Evolutionary conservation across 2,888 invertebrate species (phyloP), one percentile per base, ranked within the genome.

Genomic region (Hirtodrosophila confusa): DNA sequence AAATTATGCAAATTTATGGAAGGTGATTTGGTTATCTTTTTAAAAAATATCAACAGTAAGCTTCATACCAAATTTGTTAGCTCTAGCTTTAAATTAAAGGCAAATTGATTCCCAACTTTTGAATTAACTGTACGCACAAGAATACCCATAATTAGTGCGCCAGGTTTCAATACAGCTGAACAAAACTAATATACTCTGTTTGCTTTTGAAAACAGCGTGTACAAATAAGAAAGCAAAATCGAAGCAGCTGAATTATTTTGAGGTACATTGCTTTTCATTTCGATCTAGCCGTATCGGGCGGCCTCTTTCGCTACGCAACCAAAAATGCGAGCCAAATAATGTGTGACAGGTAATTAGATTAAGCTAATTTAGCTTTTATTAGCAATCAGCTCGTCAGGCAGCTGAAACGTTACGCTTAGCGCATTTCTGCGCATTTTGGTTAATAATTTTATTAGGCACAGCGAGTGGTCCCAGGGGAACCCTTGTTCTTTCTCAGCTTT

Each of bases 321-420:
- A 23, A 55, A 65, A 73, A 58, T 50, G 35, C 57, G 47, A 43
- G 40, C 68, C 69, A 76, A 80, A 86, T 88, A 79, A 82, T 86
- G 86, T 77, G 85, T 86, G 89, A 78, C 90, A 88, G 80, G 74
- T 90, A 90, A 88, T 88, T 89, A 85, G 90, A 90, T 88, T 89
- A 88, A 79, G 85, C 80, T 89, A 89, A 88, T 89, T 90, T 84
- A 76, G 78, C 76, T 76, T 89, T 88, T 84, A 89, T 88, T 89
- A 73, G 69, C 77, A 88, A 83, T 83, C 71, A 82, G 62, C 41
- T 70, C 71, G 64, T 57, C 62, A 48, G 56, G 33, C 35, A 43
- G 36, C 56, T 9, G 31, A 48, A 57, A 41, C 35, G 50, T 47
- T 49, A 61, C 60, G 67, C 67, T 63, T 74, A 24, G 29, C 33